Evolutionary conservation across 2,113 vertebrate species (phyloP).

Genomic region (Epinephelus fuscoguttatus): DNA sequence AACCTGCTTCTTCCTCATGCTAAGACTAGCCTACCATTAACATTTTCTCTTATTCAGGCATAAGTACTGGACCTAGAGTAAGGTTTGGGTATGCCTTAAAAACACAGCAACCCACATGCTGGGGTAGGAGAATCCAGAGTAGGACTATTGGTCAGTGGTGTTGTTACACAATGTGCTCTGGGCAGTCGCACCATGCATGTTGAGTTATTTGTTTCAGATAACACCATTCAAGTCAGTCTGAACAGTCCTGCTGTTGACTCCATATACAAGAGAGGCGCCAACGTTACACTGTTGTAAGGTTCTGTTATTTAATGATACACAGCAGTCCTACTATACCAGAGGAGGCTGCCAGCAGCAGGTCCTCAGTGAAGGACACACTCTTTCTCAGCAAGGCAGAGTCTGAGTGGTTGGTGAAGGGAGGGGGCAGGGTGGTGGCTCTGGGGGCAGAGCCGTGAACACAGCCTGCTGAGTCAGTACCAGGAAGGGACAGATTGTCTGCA

Average conservation of each 20-base stretch:
- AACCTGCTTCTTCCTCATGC: slow-evolving; percentile 1
- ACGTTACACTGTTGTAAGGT: slow-evolving; percentile 14
- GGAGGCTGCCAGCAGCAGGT: slow-evolving; percentile 95
- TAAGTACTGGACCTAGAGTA: neutral
- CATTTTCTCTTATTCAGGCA: neutral
- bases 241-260: slow-evolving; percentile 29
- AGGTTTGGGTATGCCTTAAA: neutral
- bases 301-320: slow-evolving; percentile 68
- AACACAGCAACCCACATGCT: slow-evolving; percentile 51
- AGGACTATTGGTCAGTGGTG: slow-evolving; percentile 1
- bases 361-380: slow-evolving; percentile 97
- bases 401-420: slow-evolving; percentile 88
- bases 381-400: slow-evolving; percentile 95
- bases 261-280: slow-evolving; percentile 6
- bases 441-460: slow-evolving; percentile 79
- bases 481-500: slow-evolving; percentile 88
- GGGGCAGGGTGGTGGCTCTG: slow-evolving; percentile 89
- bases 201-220: slow-evolving; percentile 31
- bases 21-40: slow-evolving; percentile 8
- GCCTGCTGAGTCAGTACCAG: slow-evolving; percentile 83
- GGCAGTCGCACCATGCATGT: slow-evolving; percentile 26
- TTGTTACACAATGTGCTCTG: slow-evolving; percentile 16
- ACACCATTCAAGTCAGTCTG: slow-evolving; percentile 16
- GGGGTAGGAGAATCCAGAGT: slow-evolving; percentile 1
- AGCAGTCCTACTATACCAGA: slow-evolving; percentile 90